Conservation (phyloP, 2,888 invertebrate genomes). For the Hirtodrosophila trivittata region DNA sequence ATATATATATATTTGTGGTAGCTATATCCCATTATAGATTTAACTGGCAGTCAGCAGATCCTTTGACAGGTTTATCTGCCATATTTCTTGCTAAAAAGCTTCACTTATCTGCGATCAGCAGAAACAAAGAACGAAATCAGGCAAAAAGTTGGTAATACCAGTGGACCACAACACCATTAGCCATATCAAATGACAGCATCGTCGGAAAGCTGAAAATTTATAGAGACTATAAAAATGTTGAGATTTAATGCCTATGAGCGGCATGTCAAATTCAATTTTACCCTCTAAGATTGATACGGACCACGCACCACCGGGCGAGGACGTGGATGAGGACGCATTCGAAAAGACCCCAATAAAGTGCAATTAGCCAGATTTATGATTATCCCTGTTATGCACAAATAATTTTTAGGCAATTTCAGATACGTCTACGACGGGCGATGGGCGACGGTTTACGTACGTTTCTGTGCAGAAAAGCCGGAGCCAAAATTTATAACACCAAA, state of each 20-base stretch:
- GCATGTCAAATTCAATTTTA: constrained; percentile 79
- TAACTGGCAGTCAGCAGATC: no score
- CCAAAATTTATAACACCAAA: constrained; percentile 77
- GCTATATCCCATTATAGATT: no score
- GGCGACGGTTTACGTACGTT: constrained; percentile 5
- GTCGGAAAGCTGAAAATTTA: constrained; percentile 69
- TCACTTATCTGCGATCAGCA: no score
- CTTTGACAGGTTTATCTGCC: no score
- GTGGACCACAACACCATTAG: constrained; percentile 53
- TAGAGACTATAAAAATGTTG: constrained; percentile 52
- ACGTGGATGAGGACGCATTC: background rate
- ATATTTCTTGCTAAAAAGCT: no score
- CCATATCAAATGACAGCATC: constrained; percentile 61
- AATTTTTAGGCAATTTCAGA: constrained; percentile 81
- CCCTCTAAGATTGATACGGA: constrained; percentile 55
- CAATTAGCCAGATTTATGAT: constrained; percentile 83
- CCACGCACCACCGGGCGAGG: constrained; percentile 19
- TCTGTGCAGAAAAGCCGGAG: no score
- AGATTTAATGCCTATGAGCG: constrained; percentile 72
- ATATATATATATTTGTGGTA: no score
- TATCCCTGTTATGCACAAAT: constrained; percentile 83
- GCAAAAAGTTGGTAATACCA: background rate
- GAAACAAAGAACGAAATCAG: no score
- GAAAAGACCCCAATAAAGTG: constrained; percentile 70
- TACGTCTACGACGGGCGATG: constrained; percentile 46